Conservation (phyloP, 2,888 invertebrate genomes). For the Plemyria rubiginata region DNA sequence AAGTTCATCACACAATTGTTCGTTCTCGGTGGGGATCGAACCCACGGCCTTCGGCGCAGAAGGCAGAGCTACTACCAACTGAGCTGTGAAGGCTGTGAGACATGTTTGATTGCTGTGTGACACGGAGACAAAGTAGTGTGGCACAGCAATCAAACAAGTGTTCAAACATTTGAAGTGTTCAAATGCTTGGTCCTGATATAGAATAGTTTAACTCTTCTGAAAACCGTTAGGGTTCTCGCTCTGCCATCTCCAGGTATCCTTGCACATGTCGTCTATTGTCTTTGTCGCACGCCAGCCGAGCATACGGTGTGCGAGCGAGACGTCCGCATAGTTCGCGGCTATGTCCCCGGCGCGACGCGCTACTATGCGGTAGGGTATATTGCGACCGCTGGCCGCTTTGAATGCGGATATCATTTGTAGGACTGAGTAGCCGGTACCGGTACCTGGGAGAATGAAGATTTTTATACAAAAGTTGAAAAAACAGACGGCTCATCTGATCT, state of each 20-base stretch:
- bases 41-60: too few species aligned
- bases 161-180: too few species aligned
- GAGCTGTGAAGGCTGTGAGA: too few species aligned
- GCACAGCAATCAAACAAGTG: too few species aligned
- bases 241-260: slow-evolving; percentile 96
- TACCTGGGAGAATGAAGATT: slow-evolving; percentile 64
- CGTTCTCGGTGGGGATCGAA: too few species aligned
- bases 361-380: slow-evolving; percentile 89
- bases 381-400: slow-evolving; percentile 89
- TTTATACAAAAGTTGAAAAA: too few species aligned
- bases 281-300: slow-evolving; percentile 93
- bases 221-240: slow-evolving; percentile 92
- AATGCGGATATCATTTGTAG: slow-evolving; percentile 93
- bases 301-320: slow-evolving; percentile 89
- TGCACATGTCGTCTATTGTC: slow-evolving; percentile 92
- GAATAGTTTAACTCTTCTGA: slow-evolving; percentile 37
- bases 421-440: slow-evolving; percentile 94
- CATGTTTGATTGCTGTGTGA: too few species aligned
- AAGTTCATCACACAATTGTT: too few species aligned
- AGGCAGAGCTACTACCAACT: too few species aligned
- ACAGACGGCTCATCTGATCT: too few species aligned
- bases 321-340: slow-evolving; percentile 93
- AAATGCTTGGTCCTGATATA: not conserved
- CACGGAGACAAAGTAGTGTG: too few species aligned
- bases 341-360: slow-evolving; percentile 93